phyloP scores from a whole-genome alignment of 2,888 invertebrate genomes.

The Zhuqinia jingwanae region DNA sequence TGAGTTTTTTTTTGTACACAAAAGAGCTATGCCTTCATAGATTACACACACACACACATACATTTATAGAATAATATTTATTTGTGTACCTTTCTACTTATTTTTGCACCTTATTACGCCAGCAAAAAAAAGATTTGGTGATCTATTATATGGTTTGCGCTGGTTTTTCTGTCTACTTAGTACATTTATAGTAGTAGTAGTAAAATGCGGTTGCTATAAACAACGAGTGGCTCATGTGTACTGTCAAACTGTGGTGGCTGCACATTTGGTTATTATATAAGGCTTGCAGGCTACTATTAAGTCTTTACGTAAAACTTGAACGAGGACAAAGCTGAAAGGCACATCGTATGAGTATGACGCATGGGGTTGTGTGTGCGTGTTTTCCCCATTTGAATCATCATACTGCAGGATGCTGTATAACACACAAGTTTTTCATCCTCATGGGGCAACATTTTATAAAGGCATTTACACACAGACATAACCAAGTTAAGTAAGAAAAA shows the following conservation, averaged over 20 bases:
- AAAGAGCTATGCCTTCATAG: too few species aligned
- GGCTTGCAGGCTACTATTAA: background rate
- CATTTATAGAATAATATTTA: slow-evolving; percentile 9
- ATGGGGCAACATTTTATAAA: background rate
- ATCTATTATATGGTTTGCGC: slow-evolving; percentile 28
- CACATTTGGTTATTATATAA: background rate
- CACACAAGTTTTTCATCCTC: slow-evolving; percentile 15
- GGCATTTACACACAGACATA: background rate
- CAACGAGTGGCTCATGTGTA: background rate
- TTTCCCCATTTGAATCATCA: too few species aligned
- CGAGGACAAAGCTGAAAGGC: background rate
- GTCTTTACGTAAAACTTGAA: background rate
- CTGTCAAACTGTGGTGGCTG: background rate
- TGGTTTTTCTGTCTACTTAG: background rate
- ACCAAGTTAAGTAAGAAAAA: slow-evolving; percentile 28
- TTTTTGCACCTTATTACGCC: background rate
- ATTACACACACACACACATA: background rate
- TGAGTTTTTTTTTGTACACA: too few species aligned
- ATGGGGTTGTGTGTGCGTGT: too few species aligned
- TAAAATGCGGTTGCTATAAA: slow-evolving; percentile 42
- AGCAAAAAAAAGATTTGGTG: slow-evolving; percentile 36
- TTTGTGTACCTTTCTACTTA: slow-evolving; percentile 32
- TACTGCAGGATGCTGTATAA: slow-evolving; percentile 8
- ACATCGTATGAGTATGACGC: background rate
- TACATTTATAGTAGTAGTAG: slow-evolving; percentile 3